A percentile compares a stretch with the other conserved stretches of the same genome.
Evolutionary conservation across 2,888 invertebrate genomes (phyloP).

Genomic region (Drosophila sordidula): DNA sequence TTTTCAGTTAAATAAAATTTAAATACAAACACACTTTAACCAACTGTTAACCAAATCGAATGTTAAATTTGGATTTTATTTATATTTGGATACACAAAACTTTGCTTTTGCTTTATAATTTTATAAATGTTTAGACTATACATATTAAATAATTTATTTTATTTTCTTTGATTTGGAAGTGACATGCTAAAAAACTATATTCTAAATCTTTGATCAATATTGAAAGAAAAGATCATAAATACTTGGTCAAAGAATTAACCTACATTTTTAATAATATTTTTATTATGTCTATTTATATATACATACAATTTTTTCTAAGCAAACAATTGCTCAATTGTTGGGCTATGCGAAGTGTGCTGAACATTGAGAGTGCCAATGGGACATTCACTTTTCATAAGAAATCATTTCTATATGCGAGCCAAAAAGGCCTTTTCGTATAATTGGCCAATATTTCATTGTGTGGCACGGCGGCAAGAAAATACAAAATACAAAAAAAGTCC

Average conservation of each 20-base stretch:
- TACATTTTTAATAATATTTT: constrained; percentile 1
- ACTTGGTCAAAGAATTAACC: constrained; percentile 4
- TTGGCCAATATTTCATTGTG: constrained; percentile 70
- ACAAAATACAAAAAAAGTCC: constrained; percentile 21
- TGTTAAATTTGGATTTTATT: too few species aligned
- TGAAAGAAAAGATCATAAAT: background rate
- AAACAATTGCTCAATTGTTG: constrained; percentile 27
- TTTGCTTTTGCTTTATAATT: too few species aligned
- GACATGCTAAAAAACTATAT: too few species aligned
- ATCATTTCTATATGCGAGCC: constrained; percentile 49
- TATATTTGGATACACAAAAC: too few species aligned
- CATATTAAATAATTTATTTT: too few species aligned
- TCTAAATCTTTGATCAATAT: background rate
- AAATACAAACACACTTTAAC: too few species aligned
- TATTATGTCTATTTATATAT: background rate
- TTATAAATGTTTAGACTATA: too few species aligned
- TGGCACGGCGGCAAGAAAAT: constrained; percentile 32
- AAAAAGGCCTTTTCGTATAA: constrained; percentile 53
- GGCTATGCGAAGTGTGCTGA: constrained; percentile 28
- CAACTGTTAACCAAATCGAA: too few species aligned
- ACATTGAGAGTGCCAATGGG: constrained; percentile 18
- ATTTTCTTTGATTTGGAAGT: too few species aligned
- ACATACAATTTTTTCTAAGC: background rate
- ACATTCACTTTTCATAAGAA: constrained; percentile 69
- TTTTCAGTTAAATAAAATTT: too few species aligned